Evolutionary conservation across 2,113 vertebrate species (phyloP).

Genomic region (Circaetus cinerascens): DNA sequence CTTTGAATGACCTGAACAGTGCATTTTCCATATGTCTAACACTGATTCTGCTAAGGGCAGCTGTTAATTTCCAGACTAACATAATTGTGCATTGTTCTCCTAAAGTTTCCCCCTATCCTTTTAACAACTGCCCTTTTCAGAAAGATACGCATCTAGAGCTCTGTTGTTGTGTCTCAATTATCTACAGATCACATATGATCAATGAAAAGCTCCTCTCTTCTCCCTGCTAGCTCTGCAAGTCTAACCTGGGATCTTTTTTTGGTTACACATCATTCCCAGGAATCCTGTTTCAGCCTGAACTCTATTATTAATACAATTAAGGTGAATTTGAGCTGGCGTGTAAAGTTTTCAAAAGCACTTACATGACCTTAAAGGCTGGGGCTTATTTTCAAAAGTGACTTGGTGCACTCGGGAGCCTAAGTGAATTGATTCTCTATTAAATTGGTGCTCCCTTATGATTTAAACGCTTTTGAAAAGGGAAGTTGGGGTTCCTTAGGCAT

Average conservation of each 20-base stretch:
- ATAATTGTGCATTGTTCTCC: neutral
- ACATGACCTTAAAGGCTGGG: neutral
- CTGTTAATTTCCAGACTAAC: neutral
- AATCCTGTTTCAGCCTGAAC: slow-evolving; percentile 29
- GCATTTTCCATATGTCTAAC: accelerated
- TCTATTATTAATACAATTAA: slow-evolving; percentile 29
- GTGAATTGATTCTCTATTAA: neutral
- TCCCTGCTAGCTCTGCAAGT: neutral
- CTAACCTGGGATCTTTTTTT: neutral
- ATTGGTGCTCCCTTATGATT: neutral
- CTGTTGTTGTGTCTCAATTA: neutral
- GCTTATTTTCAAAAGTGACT: slow-evolving; percentile 19
- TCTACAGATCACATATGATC: neutral
- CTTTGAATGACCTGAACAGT: neutral
- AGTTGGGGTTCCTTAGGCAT: neutral
- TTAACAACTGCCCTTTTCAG: neutral
- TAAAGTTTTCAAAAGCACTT: slow-evolving; percentile 16
- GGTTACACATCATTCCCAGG: neutral
- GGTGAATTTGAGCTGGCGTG: slow-evolving; percentile 31
- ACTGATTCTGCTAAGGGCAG: neutral
- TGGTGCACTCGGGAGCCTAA: neutral
- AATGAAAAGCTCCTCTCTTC: neutral
- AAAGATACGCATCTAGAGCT: neutral
- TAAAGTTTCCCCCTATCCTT: neutral
- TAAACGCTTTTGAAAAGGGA: neutral